Percentiles rank a stretch among this genome's conserved stretches.
phyloP scores from a whole-genome alignment of 2,888 invertebrate species.

The Ariolimax columbianus region DNA sequence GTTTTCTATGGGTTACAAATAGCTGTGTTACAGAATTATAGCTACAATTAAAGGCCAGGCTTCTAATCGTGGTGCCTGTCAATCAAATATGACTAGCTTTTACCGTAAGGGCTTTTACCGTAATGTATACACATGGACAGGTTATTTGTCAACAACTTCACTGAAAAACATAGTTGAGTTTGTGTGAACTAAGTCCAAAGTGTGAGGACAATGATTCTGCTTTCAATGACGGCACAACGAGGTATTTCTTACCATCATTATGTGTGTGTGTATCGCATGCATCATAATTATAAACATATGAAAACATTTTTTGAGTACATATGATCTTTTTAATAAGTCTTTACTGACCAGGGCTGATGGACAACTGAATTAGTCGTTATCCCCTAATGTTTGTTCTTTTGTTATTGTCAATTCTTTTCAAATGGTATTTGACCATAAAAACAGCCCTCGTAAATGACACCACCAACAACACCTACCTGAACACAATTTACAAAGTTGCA shows the following conservation, averaged over 20 bases:
- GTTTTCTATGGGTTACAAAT: neutral
- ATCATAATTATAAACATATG: neutral
- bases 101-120: neutral
- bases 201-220: neutral
- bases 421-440: neutral
- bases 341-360: neutral
- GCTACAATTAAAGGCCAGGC: neutral
- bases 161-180: neutral
- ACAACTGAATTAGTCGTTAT: neutral
- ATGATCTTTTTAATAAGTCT: neutral
- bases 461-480: neutral
- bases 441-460: neutral
- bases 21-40: neutral
- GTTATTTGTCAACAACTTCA: neutral
- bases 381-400: conserved; percentile 16
- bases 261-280: neutral
- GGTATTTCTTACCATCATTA: neutral
- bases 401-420: conserved; percentile 15
- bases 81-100: neutral
- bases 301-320: neutral
- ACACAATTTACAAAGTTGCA: neutral
- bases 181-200: conserved; percentile 1
- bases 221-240: neutral
- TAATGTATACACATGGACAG: neutral
- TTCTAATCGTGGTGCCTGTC: neutral